Percentiles rank a stretch among this genome's conserved stretches.
Conservation (phyloP, 2,113 vertebrate genomes). For the Chaenocephalus aceratus region DNA sequence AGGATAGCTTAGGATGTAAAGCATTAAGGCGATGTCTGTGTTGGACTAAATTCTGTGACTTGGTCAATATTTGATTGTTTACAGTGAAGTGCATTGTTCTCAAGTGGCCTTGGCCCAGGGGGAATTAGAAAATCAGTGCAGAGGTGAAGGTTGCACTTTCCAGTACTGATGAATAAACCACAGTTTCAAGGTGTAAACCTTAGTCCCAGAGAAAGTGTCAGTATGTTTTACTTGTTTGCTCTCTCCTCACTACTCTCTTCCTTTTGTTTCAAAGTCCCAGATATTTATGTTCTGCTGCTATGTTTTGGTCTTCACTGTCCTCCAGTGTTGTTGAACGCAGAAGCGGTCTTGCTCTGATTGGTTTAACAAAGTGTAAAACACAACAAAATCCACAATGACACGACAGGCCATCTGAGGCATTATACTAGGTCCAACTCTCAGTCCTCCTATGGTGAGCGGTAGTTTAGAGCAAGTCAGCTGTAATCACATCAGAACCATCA, state of each 20-base stretch:
- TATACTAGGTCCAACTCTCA: constrained; percentile 12
- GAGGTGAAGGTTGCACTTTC: constrained; percentile 15
- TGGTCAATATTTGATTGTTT: constrained; percentile 58
- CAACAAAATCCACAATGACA: constrained; percentile 25
- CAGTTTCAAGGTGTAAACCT: constrained; percentile 36
- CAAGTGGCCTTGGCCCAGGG: constrained; percentile 74
- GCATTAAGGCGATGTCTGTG: constrained; percentile 38
- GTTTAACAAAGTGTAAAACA: constrained; percentile 25
- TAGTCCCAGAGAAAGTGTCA: not conserved
- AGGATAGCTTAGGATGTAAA: constrained; percentile 37
- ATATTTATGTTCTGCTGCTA: constrained; percentile 11
- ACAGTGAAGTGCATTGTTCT: constrained; percentile 69
- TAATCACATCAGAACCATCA: constrained; percentile 50
- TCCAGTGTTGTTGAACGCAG: constrained; percentile 27
- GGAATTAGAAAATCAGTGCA: constrained; percentile 26
- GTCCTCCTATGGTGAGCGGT: constrained; percentile 27
- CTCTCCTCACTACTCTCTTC: not conserved
- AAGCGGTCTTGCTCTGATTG: constrained; percentile 34
- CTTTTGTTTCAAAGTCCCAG: constrained; percentile 28
- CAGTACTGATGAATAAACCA: not conserved
- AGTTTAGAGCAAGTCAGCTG: constrained; percentile 53
- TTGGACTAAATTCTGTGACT: constrained; percentile 32
- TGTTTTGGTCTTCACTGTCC: constrained; percentile 17
- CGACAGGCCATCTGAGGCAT: constrained; percentile 20
- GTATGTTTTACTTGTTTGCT: constrained; percentile 26